A percentile compares a stretch with the other conserved stretches of the same genome.
phyloP scores from a whole-genome alignment of 2,888 invertebrate species.

The Clostera curtula region DNA sequence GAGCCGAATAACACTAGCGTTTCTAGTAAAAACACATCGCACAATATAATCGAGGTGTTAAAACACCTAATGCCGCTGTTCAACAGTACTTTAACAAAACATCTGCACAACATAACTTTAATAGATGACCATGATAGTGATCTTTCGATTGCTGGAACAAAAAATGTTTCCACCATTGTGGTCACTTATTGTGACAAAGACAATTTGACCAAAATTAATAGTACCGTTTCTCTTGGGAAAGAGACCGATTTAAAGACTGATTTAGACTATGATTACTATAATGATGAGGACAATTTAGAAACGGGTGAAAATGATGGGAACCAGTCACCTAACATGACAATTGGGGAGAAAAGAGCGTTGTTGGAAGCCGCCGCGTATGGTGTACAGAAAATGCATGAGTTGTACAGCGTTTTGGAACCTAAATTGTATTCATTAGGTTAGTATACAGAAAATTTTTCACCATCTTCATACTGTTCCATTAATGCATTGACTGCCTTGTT shows the following conservation, averaged over 20 bases:
- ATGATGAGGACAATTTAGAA: constrained; percentile 19
- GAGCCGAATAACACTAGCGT: constrained; percentile 56
- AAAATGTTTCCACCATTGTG: constrained; percentile 60
- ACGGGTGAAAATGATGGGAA: constrained; percentile 18
- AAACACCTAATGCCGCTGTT: constrained; percentile 63
- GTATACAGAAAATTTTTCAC: constrained; percentile 15
- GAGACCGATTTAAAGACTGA: constrained; percentile 18
- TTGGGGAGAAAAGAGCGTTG: constrained; percentile 61
- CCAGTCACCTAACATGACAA: constrained; percentile 31
- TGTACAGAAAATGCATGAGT: constrained; percentile 78
- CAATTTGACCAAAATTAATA: constrained; percentile 37
- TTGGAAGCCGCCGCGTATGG: constrained; percentile 80
- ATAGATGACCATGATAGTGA: constrained; percentile 58
- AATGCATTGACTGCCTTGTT: too few species aligned
- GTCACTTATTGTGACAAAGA: constrained; percentile 62
- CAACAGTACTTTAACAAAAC: constrained; percentile 54
- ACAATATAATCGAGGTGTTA: constrained; percentile 57
- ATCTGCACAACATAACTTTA: constrained; percentile 61
- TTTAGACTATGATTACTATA: constrained; percentile 16
- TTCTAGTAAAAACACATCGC: constrained; percentile 49
- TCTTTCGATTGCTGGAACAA: constrained; percentile 48
- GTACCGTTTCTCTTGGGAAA: constrained; percentile 19
- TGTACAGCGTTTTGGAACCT: constrained; percentile 79
- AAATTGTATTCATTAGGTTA: constrained; percentile 81
- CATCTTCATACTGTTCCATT: too few species aligned